These are phyloP conservation scores for Nephila pilipes DNA, from an alignment of 1,140 invertebrate genomes.

Conservation along the genomic window DNA sequence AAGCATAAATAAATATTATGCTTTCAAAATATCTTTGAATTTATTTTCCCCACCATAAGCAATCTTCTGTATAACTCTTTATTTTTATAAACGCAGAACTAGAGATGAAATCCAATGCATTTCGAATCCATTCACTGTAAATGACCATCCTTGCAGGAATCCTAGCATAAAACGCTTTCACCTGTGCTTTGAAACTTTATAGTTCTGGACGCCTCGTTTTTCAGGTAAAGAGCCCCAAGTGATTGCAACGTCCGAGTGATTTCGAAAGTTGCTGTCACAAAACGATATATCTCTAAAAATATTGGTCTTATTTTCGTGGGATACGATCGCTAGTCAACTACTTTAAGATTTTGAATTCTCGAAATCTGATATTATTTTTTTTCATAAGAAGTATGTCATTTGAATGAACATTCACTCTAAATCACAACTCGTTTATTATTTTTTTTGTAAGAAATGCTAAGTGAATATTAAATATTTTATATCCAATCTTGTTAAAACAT, in stretches of 20 bases:
- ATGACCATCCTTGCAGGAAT: background rate
- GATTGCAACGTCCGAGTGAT: background rate
- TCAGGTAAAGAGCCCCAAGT: conserved; percentile 18
- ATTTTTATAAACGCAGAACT: too few species aligned
- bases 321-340: background rate
- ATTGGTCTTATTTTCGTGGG: background rate
- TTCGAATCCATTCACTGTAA: background rate
- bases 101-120: background rate
- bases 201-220: background rate
- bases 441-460: too few species aligned
- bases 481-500: too few species aligned
- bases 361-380: background rate
- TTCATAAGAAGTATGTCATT: background rate
- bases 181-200: conserved; percentile 20
- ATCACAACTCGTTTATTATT: background rate
- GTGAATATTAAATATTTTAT: too few species aligned
- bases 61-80: too few species aligned
- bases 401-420: background rate
- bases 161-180: background rate
- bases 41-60: too few species aligned
- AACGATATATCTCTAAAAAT: background rate
- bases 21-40: too few species aligned
- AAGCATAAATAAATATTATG: too few species aligned
- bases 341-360: background rate
- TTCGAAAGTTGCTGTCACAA: background rate